Evolutionary conservation across 1,140 invertebrate species (phyloP), one percentile per base, ranked within the genome.

Genomic region (Nasonia giraulti): DNA sequence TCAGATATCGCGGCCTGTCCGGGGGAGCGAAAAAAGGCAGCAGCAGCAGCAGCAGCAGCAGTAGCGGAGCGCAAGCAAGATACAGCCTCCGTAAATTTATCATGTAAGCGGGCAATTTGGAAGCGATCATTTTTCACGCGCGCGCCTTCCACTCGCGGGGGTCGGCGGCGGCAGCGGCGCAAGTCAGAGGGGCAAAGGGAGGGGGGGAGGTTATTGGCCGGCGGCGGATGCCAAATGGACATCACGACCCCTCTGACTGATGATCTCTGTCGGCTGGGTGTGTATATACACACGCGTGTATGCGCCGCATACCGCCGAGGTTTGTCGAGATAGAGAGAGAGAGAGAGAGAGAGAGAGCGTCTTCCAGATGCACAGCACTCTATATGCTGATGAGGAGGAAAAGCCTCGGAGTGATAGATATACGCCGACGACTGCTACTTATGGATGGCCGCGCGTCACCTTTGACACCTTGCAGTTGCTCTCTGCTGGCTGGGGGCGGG

Each of bases 21-120:
- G 40, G 40, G 69, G 73, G 20, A 40, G 2, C 20, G 11, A 80
- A 40, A 69, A 80, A 27, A 27, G 62, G 66, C 37, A 80, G 71
- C 76, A 62, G 55, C 17, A 55, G 50, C 50, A 55, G 50, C 50
- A 55, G 20, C 4, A 14, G 47, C 14, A 14, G 47, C 17, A 20
- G 17, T 14, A 62, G 55, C 37, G 4, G 74, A 14, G 5, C 12
- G 31, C 33, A 37, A 37, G 33, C 33, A 37, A 37, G 62, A 80
- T 80, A 80, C 79, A 80, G 76, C 23, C n/a, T 77, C 37, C 50
- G 90, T 92, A 92, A 92, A 93, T 93, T 93, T 93, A 93, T 93
- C 92, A 93, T 93, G 90, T 93, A 91, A 93, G 92, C 92, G 90
- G 90, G 91, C 91, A 93, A 93, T 93, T 93, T 93, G 90, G 89